A percentile compares a stretch with the other conserved stretches of the same genome.
These are phyloP conservation scores for Ailuropoda melanoleuca DNA, from an alignment of 2,113 vertebrate species.

Conservation along the genomic window DNA sequence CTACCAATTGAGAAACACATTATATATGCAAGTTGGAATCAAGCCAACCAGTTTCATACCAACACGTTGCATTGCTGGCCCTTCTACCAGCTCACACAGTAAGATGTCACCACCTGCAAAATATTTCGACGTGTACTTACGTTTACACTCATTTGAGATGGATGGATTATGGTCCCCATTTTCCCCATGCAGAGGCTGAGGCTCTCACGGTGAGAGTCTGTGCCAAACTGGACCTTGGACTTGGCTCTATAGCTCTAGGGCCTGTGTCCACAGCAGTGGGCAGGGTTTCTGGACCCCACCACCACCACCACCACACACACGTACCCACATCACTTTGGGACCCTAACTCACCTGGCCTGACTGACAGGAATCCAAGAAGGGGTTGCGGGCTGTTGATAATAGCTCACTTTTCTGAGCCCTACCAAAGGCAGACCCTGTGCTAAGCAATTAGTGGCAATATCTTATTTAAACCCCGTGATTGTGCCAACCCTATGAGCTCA, in stretches of 20 bases:
- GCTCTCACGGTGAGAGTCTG: background rate
- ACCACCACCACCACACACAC: background rate
- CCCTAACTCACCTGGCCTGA: background rate
- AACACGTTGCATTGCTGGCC: background rate
- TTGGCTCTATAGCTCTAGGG: background rate
- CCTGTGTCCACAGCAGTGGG: background rate
- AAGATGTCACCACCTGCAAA: too few relatives aligned
- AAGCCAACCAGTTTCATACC: background rate
- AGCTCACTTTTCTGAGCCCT: background rate
- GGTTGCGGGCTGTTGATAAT: background rate
- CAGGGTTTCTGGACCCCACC: background rate
- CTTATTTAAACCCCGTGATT: background rate
- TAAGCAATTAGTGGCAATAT: background rate
- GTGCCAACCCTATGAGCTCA: background rate
- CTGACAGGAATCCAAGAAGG: background rate
- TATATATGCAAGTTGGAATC: background rate
- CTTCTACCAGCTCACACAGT: background rate
- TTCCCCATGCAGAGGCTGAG: background rate
- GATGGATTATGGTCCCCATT: background rate
- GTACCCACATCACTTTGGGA: background rate
- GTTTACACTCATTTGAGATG: background rate
- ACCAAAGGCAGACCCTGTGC: background rate
- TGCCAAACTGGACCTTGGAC: background rate
- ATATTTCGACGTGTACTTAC: accelerated
- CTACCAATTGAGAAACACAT: background rate